Conservation (phyloP, 2,797 vertebrate genomes). For the Schizopygopsis malacanthus region DNA sequence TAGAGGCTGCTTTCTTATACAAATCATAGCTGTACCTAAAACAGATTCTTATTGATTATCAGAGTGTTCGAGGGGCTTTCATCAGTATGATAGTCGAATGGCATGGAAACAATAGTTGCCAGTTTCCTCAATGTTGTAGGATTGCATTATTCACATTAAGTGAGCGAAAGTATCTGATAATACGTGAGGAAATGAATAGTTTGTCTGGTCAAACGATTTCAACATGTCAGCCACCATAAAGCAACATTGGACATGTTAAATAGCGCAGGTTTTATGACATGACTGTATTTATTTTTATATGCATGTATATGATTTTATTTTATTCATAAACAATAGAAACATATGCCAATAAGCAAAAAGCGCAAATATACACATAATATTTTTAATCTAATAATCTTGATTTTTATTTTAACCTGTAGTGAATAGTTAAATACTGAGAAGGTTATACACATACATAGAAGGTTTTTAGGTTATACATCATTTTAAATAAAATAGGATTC, state of each 20-base stretch:
- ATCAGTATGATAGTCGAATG: not conserved
- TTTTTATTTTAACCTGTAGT: not conserved
- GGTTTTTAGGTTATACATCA: not conserved
- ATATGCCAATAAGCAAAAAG: not conserved
- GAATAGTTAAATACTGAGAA: too few relatives aligned
- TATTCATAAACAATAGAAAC: not conserved
- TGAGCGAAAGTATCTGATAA: not conserved
- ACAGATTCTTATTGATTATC: not conserved
- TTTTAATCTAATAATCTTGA: not conserved
- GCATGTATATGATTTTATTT: not conserved
- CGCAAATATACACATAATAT: not conserved
- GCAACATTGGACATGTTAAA: not conserved
- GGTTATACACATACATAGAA: too few relatives aligned
- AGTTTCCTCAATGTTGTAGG: not conserved
- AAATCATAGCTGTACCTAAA: slow-evolving; percentile 9
- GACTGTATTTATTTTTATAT: not conserved
- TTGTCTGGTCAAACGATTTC: not conserved
- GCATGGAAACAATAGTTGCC: not conserved
- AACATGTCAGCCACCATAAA: not conserved
- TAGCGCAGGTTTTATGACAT: not conserved
- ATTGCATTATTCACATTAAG: not conserved
- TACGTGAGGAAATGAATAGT: not conserved
- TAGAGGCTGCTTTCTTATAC: slow-evolving; percentile 3
- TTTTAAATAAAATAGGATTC: not conserved
- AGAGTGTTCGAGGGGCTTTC: not conserved